Evolutionary conservation across 2,888 invertebrate genomes (phyloP).

Genomic region (Timema cristinae): DNA sequence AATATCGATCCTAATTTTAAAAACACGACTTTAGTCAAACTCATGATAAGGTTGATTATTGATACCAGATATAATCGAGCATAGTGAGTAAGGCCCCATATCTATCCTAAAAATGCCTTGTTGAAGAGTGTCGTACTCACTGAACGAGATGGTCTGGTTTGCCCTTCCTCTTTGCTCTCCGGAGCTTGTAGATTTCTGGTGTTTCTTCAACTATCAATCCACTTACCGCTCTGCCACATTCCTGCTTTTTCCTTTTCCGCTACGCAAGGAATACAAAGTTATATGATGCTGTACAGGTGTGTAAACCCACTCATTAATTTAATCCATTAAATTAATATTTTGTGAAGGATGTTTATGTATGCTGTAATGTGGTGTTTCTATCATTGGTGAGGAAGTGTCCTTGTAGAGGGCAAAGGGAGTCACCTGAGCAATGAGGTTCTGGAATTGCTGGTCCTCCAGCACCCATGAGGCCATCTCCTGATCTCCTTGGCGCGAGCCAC

Average conservation of each 20-base stretch:
- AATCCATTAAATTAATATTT: no score
- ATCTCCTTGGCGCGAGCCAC: constrained; percentile 80
- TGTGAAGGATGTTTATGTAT: no score
- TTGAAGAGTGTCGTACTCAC: constrained; percentile 58
- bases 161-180: constrained; percentile 81
- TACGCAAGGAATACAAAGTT: constrained; percentile 37
- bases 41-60: no score
- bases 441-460: constrained; percentile 81
- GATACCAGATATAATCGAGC: no score
- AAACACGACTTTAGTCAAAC: no score
- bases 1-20: no score
- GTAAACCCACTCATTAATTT: no score
- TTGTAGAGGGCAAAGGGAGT: no score
- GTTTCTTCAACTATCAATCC: constrained; percentile 77
- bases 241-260: constrained; percentile 53
- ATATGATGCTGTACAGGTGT: background rate
- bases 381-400: no score
- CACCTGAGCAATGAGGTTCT: constrained; percentile 59
- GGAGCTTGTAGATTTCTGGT: constrained; percentile 85
- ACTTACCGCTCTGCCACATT: constrained; percentile 64
- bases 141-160: constrained; percentile 89
- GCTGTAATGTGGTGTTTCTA: no score
- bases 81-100: no score
- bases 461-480: constrained; percentile 80
- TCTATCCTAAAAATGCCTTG: no score